phyloP scores from a whole-genome alignment of 2,888 invertebrate genomes.

The Gari tellinella region DNA sequence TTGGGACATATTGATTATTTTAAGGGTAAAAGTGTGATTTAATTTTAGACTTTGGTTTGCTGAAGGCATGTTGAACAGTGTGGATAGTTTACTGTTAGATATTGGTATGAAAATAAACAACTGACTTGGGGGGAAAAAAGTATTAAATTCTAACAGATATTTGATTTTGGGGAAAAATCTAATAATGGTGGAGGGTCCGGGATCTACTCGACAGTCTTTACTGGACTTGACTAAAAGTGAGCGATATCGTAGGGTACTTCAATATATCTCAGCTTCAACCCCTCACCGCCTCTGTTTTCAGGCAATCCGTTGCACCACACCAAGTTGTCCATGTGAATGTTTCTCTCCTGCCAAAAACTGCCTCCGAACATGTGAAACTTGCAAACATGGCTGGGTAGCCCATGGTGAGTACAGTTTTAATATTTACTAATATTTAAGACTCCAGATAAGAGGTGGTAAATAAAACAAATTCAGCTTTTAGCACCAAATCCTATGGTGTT shows the following conservation, averaged over 20 bases:
- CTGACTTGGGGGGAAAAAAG: too few species aligned
- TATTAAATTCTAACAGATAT: too few species aligned
- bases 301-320: conserved; percentile 88
- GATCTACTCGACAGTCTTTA: conserved; percentile 40
- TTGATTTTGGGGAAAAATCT: background rate
- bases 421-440: too few species aligned
- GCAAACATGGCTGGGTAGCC: conserved; percentile 91
- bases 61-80: too few species aligned
- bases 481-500: too few species aligned
- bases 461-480: too few species aligned
- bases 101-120: too few species aligned
- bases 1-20: too few species aligned
- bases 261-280: conserved; percentile 60
- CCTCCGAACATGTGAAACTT: conserved; percentile 89
- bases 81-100: too few species aligned
- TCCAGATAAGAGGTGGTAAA: too few species aligned
- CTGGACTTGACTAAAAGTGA: conserved; percentile 64
- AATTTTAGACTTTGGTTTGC: too few species aligned
- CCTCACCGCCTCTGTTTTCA: conserved; percentile 77
- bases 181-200: conserved; percentile 52
- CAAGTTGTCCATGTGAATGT: conserved; percentile 89
- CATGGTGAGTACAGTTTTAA: conserved; percentile 87
- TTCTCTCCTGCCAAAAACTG: conserved; percentile 89
- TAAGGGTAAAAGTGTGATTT: too few species aligned
- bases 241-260: conserved; percentile 65